These are phyloP conservation scores for Lasioglossum albipes DNA, from an alignment of 1,140 invertebrate species.

Conservation along the genomic window DNA sequence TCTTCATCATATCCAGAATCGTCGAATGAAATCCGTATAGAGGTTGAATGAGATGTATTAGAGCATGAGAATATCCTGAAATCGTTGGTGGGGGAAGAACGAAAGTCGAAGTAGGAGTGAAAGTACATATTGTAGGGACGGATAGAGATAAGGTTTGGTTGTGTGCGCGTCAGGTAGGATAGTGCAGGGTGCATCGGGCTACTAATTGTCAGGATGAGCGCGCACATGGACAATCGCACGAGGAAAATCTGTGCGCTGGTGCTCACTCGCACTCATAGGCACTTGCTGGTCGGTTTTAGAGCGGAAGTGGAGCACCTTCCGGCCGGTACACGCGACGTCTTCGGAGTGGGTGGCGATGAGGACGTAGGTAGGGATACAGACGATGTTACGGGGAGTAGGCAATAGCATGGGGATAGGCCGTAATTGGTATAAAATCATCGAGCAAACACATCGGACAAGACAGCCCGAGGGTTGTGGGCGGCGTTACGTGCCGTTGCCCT, in stretches of 20 bases:
- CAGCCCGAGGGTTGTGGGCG: slow-evolving; percentile 77
- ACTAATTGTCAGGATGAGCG: no score
- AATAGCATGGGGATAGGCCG: slow-evolving; percentile 75
- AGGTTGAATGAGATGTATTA: no score
- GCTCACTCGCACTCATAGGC: background rate
- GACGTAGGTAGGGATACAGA: slow-evolving; percentile 56
- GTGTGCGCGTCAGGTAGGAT: background rate
- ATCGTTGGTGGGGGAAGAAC: background rate
- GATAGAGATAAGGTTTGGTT: background rate
- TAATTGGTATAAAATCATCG: slow-evolving; percentile 81
- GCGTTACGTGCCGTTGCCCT: slow-evolving; percentile 78
- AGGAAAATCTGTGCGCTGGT: background rate
- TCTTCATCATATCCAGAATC: no score
- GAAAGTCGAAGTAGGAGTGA: background rate
- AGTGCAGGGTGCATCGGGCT: background rate
- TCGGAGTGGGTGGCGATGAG: slow-evolving; percentile 39
- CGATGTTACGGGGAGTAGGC: slow-evolving; percentile 61
- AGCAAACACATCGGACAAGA: slow-evolving; percentile 80
- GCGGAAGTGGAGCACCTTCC: slow-evolving; percentile 48
- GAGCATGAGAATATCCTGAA: background rate
- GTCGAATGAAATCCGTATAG: no score
- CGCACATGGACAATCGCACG: no score
- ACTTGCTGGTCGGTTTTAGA: slow-evolving; percentile 24
- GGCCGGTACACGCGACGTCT: slow-evolving; percentile 38
- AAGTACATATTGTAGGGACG: background rate